Evolutionary conservation across 2,797 vertebrate genomes (phyloP), one percentile per base, ranked within the genome.

Genomic region (Eulemur mongoz): DNA sequence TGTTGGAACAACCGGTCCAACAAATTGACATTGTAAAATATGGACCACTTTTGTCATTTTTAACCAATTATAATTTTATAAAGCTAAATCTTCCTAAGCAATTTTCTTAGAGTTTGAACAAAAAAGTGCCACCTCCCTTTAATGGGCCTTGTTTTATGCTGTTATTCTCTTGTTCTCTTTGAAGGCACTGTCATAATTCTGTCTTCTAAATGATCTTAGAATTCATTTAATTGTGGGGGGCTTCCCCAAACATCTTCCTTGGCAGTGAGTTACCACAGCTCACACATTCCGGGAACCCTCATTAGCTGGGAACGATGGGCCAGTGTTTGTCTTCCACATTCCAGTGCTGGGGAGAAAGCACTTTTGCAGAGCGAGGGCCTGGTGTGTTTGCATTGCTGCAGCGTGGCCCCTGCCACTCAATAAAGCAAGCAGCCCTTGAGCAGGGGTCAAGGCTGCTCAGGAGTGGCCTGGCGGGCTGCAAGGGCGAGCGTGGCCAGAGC

Each of bases 261-360:
- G 78, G 52, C 9, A 9, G 70, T 11, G 1, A 1, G 73, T 15
- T 32, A 6, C 82, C 73, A 0, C 0, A 14, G 83, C 75, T 72
- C 59, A 4, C 79, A 65, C 59, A 81, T 82, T 92, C 48, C 40
- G 59, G 76, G 67, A 43, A 7, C 35, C 67, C 87, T 75, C 63
- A 30, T 32, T n/a, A 57, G 61, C 95, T 83, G 70, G 57, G 80
- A 69, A 69, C 43, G 52, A 32, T 17, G 7, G 59, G 43, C 8
- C 30, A 0, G 3, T 93, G 88, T 93, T 95, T 91, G 78, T n/a
- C 93, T 85, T 73, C 67, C 78, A 45, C 76, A 48, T 93, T 94
- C 92, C 86, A 38, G 87, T 15, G 43, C 43, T 27, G 0, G 45
- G 59, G 40, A 63, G 80, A 75, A 50, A 27, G 27, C 4, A 15